Evolutionary conservation across 2,113 vertebrate species (phyloP).

Genomic region (Pterophyllum scalare): DNA sequence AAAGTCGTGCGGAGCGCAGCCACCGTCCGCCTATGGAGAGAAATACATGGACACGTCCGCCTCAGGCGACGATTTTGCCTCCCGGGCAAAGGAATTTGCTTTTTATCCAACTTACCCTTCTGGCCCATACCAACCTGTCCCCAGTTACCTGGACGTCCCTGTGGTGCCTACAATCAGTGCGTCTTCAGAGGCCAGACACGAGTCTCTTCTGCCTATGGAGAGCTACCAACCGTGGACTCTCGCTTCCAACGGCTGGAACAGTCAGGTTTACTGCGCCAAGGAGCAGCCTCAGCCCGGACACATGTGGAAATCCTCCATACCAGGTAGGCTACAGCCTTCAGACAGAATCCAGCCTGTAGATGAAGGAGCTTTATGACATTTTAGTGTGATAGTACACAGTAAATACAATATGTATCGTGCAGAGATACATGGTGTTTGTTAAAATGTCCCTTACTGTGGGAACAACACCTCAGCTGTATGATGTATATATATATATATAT

Average conservation of each 20-base stretch:
- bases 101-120: slow-evolving; percentile 96
- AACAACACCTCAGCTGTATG: neutral
- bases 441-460: neutral
- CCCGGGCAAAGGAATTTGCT: slow-evolving; percentile 96
- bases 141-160: slow-evolving; percentile 95
- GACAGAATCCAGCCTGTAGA: slow-evolving; percentile 1
- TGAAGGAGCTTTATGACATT: neutral
- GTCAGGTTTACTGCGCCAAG: slow-evolving; percentile 97
- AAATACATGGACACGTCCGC: slow-evolving; percentile 97
- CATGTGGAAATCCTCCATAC: slow-evolving; percentile 95
- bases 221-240: slow-evolving; percentile 97
- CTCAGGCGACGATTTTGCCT: slow-evolving; percentile 92
- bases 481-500: neutral
- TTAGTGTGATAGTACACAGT: neutral
- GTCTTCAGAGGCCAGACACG: slow-evolving; percentile 91
- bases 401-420: neutral
- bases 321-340: slow-evolving; percentile 81
- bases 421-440: neutral
- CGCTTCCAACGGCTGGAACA: slow-evolving; percentile 93
- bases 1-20: slow-evolving; percentile 92
- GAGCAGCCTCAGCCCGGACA: slow-evolving; percentile 94
- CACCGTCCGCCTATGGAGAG: slow-evolving; percentile 89
- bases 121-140: slow-evolving; percentile 94
- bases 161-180: slow-evolving; percentile 92
- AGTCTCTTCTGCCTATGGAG: slow-evolving; percentile 93